Base-by-base conservation (phyloP, 2,888 invertebrate species). In the Thyatira batis region DNA sequence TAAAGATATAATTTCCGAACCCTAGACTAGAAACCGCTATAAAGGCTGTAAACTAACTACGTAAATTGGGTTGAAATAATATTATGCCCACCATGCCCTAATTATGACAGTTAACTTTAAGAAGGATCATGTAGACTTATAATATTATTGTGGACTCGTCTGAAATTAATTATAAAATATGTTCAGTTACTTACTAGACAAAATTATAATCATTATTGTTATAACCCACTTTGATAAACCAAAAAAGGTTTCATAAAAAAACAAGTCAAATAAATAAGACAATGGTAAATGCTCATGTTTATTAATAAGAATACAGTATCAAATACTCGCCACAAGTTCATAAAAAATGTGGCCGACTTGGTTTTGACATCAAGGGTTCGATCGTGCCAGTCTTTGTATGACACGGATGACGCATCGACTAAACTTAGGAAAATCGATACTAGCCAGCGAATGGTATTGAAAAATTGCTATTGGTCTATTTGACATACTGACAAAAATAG, bases 381-480 rank as follows among this genome's bases (percentile, higher is more conserved):
- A 30, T 54, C 60, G 84, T 84, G 71, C 82, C 82, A 76, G 71
- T 56, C 76, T 61, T 60, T 63, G 64, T 68, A 65, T 72, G 79
- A 71, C 66, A 84, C 82, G 58, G 67, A 58, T 78, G 77, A 78
- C 78, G 73, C 69, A 69, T 67, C 60, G 57, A 61, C 66, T 67
- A 60, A 70, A 75, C 68, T 62, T 63, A 61, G 61, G 54, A 71
- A 74, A 79, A 82, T 82, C 82, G 65, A 82, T 81, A 78, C 56
- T 44, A 9, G 49, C 45, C 25, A 25, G 13, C 23, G 17, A 39
- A 39, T 39, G 23, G 20, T 13, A 20, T 55, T 52, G 45, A 45
- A 20, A 28, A 17, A 51, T 28, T 20, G 13, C 23, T 10, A 44
- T 2, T 9, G 44, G 20, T 10, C 8, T 20, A 6, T 23, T 3